Conservation (phyloP, 2,888 invertebrate genomes). For the Ramazzottius varieornatus region DNA sequence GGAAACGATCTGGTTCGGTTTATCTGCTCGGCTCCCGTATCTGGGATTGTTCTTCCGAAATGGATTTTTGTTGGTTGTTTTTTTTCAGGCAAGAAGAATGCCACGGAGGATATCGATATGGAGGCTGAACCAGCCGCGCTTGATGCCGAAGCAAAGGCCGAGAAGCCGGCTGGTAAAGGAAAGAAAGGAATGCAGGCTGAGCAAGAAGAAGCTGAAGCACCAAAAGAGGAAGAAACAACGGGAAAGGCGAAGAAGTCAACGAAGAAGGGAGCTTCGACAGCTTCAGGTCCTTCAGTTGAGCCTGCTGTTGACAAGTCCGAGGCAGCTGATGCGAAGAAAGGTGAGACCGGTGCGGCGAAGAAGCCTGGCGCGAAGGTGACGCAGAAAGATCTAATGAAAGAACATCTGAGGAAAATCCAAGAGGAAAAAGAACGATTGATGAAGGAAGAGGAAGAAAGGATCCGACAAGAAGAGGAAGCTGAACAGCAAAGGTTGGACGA, state of each 20-base stretch:
- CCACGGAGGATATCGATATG: no score
- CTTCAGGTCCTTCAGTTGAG: no score
- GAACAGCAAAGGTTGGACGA: slow-evolving; percentile 38
- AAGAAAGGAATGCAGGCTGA: slow-evolving; percentile 7
- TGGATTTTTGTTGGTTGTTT: no score
- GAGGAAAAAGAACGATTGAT: slow-evolving; percentile 35
- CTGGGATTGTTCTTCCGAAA: no score
- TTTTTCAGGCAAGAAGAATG: no score
- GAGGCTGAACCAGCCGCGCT: no score
- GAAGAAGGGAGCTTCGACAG: slow-evolving; percentile 5
- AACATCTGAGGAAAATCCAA: slow-evolving; percentile 20
- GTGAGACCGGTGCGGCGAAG: not conserved
- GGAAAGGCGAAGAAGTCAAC: slow-evolving; percentile 8
- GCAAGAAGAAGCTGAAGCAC: slow-evolving; percentile 7
- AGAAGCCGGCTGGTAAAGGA: no score
- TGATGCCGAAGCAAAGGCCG: no score
- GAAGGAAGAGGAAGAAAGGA: slow-evolving; percentile 38
- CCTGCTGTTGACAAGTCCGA: not conserved
- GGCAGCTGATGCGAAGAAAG: not conserved
- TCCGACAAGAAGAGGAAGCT: slow-evolving; percentile 41
- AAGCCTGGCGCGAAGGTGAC: not conserved
- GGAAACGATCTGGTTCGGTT: no score
- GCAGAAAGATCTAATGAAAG: slow-evolving; percentile 18
- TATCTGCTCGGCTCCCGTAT: no score
- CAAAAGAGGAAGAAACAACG: slow-evolving; percentile 9